A percentile compares a stretch with the other conserved stretches of the same genome.
phyloP scores from a whole-genome alignment of 2,113 vertebrate genomes.

The Psittacula cyanocephala region DNA sequence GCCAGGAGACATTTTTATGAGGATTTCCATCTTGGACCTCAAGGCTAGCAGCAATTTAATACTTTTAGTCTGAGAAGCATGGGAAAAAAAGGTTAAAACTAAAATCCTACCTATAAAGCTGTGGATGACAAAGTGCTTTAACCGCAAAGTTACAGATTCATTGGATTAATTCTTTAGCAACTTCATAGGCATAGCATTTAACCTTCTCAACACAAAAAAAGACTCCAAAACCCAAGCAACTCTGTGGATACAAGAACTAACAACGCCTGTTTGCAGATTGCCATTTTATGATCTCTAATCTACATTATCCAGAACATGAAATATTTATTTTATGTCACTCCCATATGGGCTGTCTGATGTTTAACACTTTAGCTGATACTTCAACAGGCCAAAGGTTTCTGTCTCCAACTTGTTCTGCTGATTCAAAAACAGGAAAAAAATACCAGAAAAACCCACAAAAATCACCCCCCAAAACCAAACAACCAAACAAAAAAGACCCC shows the following conservation, averaged over 20 bases:
- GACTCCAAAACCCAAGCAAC: not conserved
- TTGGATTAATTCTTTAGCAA: not conserved
- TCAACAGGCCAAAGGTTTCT: not conserved
- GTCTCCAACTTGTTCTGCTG: not conserved
- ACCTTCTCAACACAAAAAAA: not conserved
- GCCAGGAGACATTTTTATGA: not conserved
- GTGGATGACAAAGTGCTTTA: not conserved
- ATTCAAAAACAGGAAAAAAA: not conserved
- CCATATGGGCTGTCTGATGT: not conserved
- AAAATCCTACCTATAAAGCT: not conserved
- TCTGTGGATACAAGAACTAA: not conserved
- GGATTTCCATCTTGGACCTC: not conserved
- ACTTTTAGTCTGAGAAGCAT: not conserved
- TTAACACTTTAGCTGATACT: not conserved
- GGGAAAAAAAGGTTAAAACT: not conserved
- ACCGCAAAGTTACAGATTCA: not conserved
- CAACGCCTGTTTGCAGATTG: not conserved
- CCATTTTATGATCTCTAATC: not conserved
- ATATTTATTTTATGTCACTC: not conserved
- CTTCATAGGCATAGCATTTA: not conserved
- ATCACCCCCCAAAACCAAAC: not conserved
- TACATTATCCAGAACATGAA: not conserved
- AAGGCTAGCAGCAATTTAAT: not conserved
- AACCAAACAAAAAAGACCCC: not conserved
- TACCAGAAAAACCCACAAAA: not conserved